Base-by-base conservation (phyloP, 2,888 invertebrate species). In the Caenorhabditis sp. region DNA sequence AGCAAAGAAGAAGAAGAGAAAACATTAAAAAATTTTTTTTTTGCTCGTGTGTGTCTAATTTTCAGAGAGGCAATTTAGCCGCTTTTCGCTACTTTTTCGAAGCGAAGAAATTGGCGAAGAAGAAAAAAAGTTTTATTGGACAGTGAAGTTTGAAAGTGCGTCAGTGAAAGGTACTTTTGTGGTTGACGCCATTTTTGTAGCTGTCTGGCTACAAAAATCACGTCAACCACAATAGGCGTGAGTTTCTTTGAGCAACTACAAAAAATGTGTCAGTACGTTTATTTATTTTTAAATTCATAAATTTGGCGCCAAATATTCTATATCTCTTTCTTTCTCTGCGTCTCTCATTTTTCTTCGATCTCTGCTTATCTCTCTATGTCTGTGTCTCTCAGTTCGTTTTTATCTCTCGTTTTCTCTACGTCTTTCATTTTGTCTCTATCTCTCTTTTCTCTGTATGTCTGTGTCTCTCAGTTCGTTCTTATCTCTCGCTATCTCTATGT, bases 371-470 rank as follows among this genome's bases (percentile, higher is more conserved):
- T n/a, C n/a, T 31, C 36, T 25, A 26, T 26, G 49, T 53, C 2
- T 4, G n/a, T 17, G n/a, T 56, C 57, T 58, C 43, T 62, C 50
- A 58, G 63, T 68, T 63, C 63, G 59, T 10, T 31, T 31, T 31
- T 31, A n/a, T n/a, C 57, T 63, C 63, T 63, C 57, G 58, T 67
- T 59, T 67, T 58, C 58, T 58, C 27, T 49, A 21, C 66, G 31
- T 63, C 65, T 63, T 57, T 54, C 25, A 59, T 58, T 53, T 38
- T 63, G 23, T 52, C 21, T 52, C 27, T 61, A 54, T 66, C 62
- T 56, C 52, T 68, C 31, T 4, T 31, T 31, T 31, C 31, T 31
- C 31, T 10, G 31, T 10, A 10, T 31, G 5, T 31, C 31, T 31
- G 5, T 10, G 10, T 7, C 10, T 31, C 10, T 31, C 31, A 31